These are phyloP conservation scores for Ramphastos sulfuratus DNA, from an alignment of 2,113 vertebrate genomes.

Conservation along the genomic window DNA sequence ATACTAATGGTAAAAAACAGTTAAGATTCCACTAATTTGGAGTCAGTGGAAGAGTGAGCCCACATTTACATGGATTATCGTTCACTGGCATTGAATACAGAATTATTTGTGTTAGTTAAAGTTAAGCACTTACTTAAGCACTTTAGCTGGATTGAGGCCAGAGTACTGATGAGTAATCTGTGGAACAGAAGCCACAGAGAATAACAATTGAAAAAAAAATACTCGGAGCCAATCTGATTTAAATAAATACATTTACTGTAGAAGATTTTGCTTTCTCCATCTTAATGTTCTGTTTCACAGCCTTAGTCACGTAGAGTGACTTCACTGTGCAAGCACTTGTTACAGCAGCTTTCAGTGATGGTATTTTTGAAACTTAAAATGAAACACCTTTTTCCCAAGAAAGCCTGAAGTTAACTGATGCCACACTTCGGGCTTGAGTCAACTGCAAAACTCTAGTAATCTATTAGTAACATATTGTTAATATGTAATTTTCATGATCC, in stretches of 20 bases:
- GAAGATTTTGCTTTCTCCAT: neutral
- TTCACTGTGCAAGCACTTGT: neutral
- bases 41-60: neutral
- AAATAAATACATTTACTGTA: slow-evolving; percentile 4
- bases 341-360: neutral
- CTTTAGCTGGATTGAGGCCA: slow-evolving; percentile 51
- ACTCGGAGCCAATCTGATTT: slow-evolving; percentile 18
- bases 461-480: neutral
- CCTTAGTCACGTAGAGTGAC: neutral
- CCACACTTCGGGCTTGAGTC: neutral
- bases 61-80: neutral
- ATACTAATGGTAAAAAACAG: neutral
- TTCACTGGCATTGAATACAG: neutral
- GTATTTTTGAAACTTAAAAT: neutral
- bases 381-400: neutral
- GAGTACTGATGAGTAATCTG: slow-evolving; percentile 32
- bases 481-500: neutral
- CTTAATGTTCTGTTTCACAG: neutral
- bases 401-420: neutral
- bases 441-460: neutral
- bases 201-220: neutral
- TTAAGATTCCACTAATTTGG: neutral
- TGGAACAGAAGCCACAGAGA: slow-evolving; percentile 3
- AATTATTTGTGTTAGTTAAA: slow-evolving; percentile 52
- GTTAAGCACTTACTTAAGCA: slow-evolving; percentile 42